phyloP scores from a whole-genome alignment of 2,888 invertebrate species.

The Antitype chi region DNA sequence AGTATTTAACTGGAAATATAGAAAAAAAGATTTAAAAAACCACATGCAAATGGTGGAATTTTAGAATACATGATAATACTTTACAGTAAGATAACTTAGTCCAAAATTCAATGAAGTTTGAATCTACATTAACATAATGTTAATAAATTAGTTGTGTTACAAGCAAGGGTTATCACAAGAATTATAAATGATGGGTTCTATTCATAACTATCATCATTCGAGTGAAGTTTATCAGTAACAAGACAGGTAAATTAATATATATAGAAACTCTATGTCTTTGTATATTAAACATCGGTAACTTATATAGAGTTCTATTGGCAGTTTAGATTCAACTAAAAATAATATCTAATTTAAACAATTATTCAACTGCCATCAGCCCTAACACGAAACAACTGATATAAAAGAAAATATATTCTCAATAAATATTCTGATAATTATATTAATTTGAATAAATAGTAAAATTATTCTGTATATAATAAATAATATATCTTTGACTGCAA shows the following conservation, averaged over 20 bases:
- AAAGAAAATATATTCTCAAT: slow-evolving; percentile 78
- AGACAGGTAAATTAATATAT: slow-evolving; percentile 75
- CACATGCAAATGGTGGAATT: slow-evolving; percentile 78
- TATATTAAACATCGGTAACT: slow-evolving; percentile 88
- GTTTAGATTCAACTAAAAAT: slow-evolving; percentile 80
- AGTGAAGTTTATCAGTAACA: slow-evolving; percentile 71
- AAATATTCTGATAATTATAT: slow-evolving; percentile 82
- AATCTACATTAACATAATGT: slow-evolving; percentile 78
- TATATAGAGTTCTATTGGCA: slow-evolving; percentile 84
- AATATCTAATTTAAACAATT: slow-evolving; percentile 77
- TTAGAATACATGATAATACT: slow-evolving; percentile 65
- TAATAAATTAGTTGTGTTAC: slow-evolving; percentile 90
- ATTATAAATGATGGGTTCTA: slow-evolving; percentile 78
- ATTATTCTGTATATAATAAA: slow-evolving; percentile 82
- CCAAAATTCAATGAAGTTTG: slow-evolving; percentile 67
- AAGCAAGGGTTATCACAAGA: slow-evolving; percentile 90
- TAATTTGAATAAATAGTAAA: slow-evolving; percentile 83
- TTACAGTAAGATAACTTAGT: slow-evolving; percentile 59
- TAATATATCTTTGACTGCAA: slow-evolving; percentile 83
- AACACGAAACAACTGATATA: slow-evolving; percentile 80
- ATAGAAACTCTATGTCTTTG: slow-evolving; percentile 83
- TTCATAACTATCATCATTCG: slow-evolving; percentile 69
- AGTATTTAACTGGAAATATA: slow-evolving; percentile 75
- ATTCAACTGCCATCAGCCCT: slow-evolving; percentile 83
- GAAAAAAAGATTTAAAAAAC: slow-evolving; percentile 69